These are phyloP conservation scores for Myrmecophaga tridactyla DNA, from an alignment of 2,113 vertebrate genomes.

Conservation along the genomic window DNA sequence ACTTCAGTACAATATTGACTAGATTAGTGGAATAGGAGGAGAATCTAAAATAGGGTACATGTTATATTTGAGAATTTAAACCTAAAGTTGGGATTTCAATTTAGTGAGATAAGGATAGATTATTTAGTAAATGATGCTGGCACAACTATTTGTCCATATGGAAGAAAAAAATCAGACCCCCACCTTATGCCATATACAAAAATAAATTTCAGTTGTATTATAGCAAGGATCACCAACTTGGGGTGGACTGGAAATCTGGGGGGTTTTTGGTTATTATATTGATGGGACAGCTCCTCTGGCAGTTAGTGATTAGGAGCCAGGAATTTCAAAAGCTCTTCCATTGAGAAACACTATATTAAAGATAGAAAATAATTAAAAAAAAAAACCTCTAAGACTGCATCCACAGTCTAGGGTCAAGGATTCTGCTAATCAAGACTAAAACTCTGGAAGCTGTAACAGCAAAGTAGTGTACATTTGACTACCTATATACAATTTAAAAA, in stretches of 20 bases:
- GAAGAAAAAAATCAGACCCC: background rate
- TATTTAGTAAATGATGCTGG: no score
- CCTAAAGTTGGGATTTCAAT: background rate
- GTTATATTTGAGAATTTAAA: constrained; percentile 43
- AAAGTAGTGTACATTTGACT: background rate
- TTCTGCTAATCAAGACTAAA: background rate
- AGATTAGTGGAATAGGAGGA: background rate
- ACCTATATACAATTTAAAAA: background rate
- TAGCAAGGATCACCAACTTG: background rate
- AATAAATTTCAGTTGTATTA: no score
- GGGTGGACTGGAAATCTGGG: background rate
- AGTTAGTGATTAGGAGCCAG: background rate
- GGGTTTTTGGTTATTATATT: background rate
- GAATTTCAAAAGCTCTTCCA: background rate
- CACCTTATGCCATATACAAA: no score
- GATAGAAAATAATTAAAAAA: background rate
- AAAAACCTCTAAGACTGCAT: background rate
- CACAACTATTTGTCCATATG: background rate
- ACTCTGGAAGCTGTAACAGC: background rate
- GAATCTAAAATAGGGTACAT: background rate
- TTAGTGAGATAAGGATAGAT: background rate
- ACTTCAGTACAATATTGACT: background rate
- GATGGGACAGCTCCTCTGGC: background rate
- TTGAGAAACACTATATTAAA: background rate
- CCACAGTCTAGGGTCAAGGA: background rate